phyloP scores from a whole-genome alignment of 2,888 invertebrate species.

The Hybos culiciformis region DNA sequence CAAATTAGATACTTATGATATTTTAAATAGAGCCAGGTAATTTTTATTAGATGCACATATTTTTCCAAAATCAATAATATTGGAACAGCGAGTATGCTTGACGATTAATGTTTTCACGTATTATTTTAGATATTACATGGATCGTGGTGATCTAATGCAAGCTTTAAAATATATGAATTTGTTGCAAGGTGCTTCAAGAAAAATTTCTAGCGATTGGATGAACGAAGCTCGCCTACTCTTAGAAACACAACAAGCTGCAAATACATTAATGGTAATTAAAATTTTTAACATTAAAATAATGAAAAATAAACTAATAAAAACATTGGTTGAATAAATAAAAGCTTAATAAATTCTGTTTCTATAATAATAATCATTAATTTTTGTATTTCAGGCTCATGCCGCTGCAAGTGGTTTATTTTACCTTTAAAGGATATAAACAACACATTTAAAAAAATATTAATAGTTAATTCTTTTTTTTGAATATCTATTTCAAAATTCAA shows the following conservation, averaged over 20 bases:
- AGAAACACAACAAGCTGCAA: constrained; percentile 82
- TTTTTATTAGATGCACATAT: constrained; percentile 9
- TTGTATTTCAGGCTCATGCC: no score
- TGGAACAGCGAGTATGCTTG: neutral
- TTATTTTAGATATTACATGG: constrained; percentile 60
- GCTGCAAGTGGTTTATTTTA: constrained; percentile 47
- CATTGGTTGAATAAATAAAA: no score
- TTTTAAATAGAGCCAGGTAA: constrained; percentile 79
- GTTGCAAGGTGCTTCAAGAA: constrained; percentile 74
- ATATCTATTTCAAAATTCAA: no score
- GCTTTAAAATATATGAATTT: constrained; percentile 78
- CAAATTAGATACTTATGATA: constrained; percentile 70
- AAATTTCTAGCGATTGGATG: constrained; percentile 77
- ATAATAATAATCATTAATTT: no score
- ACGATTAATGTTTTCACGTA: neutral
- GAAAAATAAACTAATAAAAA: no score
- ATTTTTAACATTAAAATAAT: no score
- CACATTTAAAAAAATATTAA: no score
- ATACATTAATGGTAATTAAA: constrained; percentile 72
- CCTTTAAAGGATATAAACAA: constrained; percentile 19
- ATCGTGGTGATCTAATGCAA: constrained; percentile 73
- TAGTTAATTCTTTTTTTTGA: no score
- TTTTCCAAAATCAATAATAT: constrained; percentile 26
- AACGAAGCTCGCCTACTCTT: constrained; percentile 66
- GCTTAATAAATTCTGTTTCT: no score